Conservation (phyloP, 2,113 vertebrate genomes). For the Forbesichthys papilliferus region DNA sequence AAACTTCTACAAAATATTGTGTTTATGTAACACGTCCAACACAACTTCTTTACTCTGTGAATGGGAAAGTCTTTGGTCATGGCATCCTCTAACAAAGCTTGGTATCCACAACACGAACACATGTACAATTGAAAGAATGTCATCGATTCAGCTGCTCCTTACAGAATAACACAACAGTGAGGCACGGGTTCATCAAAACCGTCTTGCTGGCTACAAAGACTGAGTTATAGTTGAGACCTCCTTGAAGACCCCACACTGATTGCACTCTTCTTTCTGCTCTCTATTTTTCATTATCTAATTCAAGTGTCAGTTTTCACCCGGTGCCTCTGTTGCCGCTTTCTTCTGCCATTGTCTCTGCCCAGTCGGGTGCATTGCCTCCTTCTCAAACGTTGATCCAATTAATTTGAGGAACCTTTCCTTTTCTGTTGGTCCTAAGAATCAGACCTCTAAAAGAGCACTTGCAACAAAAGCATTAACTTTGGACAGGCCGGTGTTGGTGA, state of each 20-base stretch:
- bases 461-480: conserved; percentile 59
- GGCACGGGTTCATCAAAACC: conserved; percentile 21
- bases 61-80: too few relatives aligned
- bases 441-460: conserved; percentile 57
- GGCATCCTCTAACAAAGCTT: too few relatives aligned
- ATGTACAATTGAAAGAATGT: too few relatives aligned
- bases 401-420: conserved; percentile 62
- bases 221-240: conserved; percentile 42
- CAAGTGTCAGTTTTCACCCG: conserved; percentile 68
- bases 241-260: conserved; percentile 66
- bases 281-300: conserved; percentile 71
- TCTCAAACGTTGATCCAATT: conserved; percentile 73
- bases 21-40: too few relatives aligned
- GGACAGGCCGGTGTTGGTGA: conserved; percentile 57
- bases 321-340: conserved; percentile 55
- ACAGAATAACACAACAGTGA: too few relatives aligned
- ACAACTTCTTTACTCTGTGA: too few relatives aligned
- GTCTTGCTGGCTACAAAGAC: conserved; percentile 18
- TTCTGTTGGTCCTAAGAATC: conserved; percentile 39
- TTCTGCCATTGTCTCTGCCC: conserved; percentile 57
- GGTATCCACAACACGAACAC: too few relatives aligned
- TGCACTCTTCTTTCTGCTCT: conserved; percentile 38
- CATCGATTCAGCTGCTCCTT: too few relatives aligned
- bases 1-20: too few relatives aligned
- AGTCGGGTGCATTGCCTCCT: conserved; percentile 51